Conservation (phyloP, 2,113 vertebrate species). For the Theristicus caerulescens region DNA sequence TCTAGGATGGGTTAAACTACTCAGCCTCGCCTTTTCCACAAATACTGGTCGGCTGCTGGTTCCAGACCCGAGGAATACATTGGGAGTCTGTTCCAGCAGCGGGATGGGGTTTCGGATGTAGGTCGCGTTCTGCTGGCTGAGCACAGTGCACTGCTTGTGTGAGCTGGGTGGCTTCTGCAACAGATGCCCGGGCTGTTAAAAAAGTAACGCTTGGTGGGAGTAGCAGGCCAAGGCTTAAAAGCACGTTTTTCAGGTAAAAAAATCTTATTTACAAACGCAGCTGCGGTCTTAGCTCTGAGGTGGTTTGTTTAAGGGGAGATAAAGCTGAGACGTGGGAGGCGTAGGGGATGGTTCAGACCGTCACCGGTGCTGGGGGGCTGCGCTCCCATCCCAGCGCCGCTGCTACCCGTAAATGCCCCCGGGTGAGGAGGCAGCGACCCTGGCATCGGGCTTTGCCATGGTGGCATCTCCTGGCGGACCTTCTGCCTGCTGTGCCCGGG, state of each 20-base stretch:
- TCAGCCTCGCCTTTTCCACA: neutral
- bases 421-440: neutral
- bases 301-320: neutral
- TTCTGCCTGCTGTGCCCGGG: neutral
- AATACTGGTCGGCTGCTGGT: neutral
- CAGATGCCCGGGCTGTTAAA: neutral
- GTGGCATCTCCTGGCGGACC: fast-evolving
- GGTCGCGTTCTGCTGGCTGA: neutral
- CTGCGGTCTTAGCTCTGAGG: neutral
- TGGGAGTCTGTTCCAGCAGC: conserved; percentile 23
- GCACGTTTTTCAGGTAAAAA: neutral
- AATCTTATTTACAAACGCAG: neutral
- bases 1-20: neutral
- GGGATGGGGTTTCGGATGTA: conserved; percentile 4
- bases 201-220: neutral
- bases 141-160: conserved; percentile 57
- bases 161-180: conserved; percentile 25
- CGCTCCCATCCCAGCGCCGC: neutral
- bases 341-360: fast-evolving
- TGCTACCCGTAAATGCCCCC: neutral
- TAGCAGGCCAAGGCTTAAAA: conserved; percentile 18
- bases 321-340: neutral
- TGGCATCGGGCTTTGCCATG: fast-evolving
- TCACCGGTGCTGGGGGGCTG: neutral
- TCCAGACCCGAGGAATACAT: neutral